Evolutionary conservation across 2,113 vertebrate species (phyloP).

Genomic region (Copsychus sechellarum): DNA sequence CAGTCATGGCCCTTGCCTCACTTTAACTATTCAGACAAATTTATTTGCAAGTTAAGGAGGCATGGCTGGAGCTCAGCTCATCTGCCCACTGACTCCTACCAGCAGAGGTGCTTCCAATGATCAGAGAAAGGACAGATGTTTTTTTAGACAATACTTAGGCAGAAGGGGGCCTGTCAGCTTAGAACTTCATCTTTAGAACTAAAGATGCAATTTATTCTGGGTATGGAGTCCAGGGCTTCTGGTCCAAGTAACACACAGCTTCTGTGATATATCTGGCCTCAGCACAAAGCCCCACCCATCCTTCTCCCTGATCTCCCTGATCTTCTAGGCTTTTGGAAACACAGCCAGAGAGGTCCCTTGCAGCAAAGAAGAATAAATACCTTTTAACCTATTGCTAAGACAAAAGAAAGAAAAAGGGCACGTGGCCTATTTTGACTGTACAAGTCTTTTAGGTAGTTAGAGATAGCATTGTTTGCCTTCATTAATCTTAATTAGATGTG

Average conservation of each 20-base stretch:
- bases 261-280: not conserved
- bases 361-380: not conserved
- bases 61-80: not conserved
- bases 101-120: not conserved
- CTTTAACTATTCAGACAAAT: not conserved
- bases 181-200: not conserved
- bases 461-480: not conserved
- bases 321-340: not conserved
- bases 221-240: not conserved
- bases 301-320: not conserved
- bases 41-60: not conserved
- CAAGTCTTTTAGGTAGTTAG: not conserved
- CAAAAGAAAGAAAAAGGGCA: too few species aligned
- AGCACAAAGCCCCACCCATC: rapidly evolving
- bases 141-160: not conserved
- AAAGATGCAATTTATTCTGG: not conserved
- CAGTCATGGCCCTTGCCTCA: rapidly evolving
- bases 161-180: not conserved
- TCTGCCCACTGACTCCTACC: not conserved
- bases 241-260: not conserved
- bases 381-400: not conserved
- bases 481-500: not conserved
- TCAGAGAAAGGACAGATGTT: not conserved
- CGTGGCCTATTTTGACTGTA: not conserved
- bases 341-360: not conserved